Percentiles rank a stretch among this genome's conserved stretches.
Evolutionary conservation across 2,113 vertebrate genomes (phyloP).

Genomic region (Ictidomys tridecemlineatus): DNA sequence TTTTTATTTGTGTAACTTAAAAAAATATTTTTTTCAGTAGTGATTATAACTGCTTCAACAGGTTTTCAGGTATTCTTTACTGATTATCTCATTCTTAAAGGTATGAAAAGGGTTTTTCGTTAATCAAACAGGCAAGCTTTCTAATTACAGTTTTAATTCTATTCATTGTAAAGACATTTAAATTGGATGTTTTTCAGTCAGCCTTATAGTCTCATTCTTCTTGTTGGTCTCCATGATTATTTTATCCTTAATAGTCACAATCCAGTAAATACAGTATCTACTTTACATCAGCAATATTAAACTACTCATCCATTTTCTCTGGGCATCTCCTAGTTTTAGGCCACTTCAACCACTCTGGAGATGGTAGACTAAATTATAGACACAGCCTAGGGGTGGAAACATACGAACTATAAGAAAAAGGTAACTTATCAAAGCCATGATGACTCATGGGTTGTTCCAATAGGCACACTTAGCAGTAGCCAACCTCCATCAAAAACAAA

Average conservation of each 20-base stretch:
- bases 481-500: background rate
- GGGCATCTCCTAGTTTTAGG: background rate
- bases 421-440: background rate
- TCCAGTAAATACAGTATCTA: slow-evolving; percentile 78
- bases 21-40: background rate
- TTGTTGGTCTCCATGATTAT: slow-evolving; percentile 72
- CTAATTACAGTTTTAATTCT: slow-evolving; percentile 35
- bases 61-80: slow-evolving; percentile 35
- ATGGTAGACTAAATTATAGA: background rate
- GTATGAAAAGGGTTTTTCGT: slow-evolving; percentile 21
- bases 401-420: background rate
- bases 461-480: background rate
- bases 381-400: background rate
- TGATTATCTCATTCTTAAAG: slow-evolving; percentile 49
- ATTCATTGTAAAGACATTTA: slow-evolving; percentile 62
- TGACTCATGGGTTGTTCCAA: background rate
- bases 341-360: background rate
- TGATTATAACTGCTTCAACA: background rate
- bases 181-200: slow-evolving; percentile 70
- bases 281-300: background rate
- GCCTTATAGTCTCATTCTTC: slow-evolving; percentile 78
- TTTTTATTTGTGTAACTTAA: background rate
- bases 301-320: background rate
- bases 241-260: slow-evolving; percentile 80
- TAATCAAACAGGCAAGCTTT: slow-evolving; percentile 64